Evolutionary conservation across 2,113 vertebrate species (phyloP), one percentile per base, ranked within the genome.

Genomic region (Monopterus albus): DNA sequence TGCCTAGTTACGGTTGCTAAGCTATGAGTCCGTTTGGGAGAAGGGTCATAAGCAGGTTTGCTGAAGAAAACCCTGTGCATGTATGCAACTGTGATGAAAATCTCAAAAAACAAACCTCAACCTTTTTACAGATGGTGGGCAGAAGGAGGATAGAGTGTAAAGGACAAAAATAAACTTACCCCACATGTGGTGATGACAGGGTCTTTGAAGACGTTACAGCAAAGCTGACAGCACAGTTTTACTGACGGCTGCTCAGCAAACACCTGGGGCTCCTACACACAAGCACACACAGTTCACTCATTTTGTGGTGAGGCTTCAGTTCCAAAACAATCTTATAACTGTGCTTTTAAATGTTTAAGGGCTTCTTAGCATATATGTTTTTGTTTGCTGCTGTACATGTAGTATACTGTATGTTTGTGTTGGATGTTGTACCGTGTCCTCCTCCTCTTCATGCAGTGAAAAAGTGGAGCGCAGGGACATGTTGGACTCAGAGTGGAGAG

Each of bases 111-210:
- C n/a, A 42, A 42, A n/a, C 12, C 12, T 11, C n/a, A n/a, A 8
- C 1, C 4, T 11, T 4, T 21, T 43, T 20, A 2, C 20, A 9
- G 4, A 18, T 7, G 23, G 15, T 12, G 10, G 33, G 20, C 1
- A 40, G 46, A 7, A 15, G 5, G 14, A 50, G 40, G 23, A 49
- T 3, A 25, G 20, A 53, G 62, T 18, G 46, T n/a, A 47, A 33
- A 35, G 49, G 31, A 43, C 3, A 36, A 26, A 15, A 2, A 31
- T 29, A 2, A 15, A 73, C 97, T 94, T 85, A 98, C 98, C 94
- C 98, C 97, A 67, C 98, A 99, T 2, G 97, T 99, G 56, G 98
- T 99, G 92, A 99, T 99, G 88, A 99, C 96, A 0, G 98, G 98
- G 86, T 99, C 98, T 89, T 97, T 98, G 83, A 99, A 99, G 38